Percentiles rank a stretch among this genome's conserved stretches.
These are phyloP conservation scores for Penaeus chinensis DNA, from an alignment of 1,140 invertebrate species.

Conservation along the genomic window DNA sequence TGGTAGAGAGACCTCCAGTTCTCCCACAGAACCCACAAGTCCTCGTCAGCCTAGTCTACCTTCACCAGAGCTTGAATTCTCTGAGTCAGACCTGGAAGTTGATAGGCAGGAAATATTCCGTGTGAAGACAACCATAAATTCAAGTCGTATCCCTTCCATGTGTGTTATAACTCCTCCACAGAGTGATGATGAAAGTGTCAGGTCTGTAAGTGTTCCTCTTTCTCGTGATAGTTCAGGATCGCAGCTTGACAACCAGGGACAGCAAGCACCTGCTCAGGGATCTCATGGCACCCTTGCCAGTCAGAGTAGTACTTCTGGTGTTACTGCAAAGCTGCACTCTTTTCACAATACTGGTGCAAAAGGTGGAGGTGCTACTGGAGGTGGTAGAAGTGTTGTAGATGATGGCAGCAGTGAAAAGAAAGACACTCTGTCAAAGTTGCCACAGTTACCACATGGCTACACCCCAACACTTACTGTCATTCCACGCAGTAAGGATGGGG, in stretches of 20 bases:
- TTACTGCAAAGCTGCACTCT: conserved; percentile 48
- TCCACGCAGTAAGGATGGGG: conserved; percentile 51
- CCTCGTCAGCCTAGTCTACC: conserved; percentile 64
- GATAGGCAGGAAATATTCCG: conserved; percentile 86
- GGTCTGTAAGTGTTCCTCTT: conserved; percentile 54
- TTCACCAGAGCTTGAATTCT: conserved; percentile 76
- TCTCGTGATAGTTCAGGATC: conserved; percentile 56
- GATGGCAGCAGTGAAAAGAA: conserved; percentile 46
- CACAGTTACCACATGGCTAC: conserved; percentile 41
- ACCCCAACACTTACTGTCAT: conserved; percentile 57
- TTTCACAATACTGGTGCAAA: conserved; percentile 60
- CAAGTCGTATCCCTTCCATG: conserved; percentile 89
- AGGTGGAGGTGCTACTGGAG: conserved; percentile 50
- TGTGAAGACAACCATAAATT: conserved; percentile 87
- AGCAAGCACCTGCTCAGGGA: conserved; percentile 58
- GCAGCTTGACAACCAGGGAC: conserved; percentile 49
- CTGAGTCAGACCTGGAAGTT: conserved; percentile 86
- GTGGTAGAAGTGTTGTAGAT: conserved; percentile 38
- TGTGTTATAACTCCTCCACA: conserved; percentile 90
- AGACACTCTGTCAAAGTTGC: conserved; percentile 36
- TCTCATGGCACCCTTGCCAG: conserved; percentile 41
- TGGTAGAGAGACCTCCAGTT: conserved; percentile 83
- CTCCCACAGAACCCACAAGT: conserved; percentile 80
- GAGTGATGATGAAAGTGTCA: conserved; percentile 78
- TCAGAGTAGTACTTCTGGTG: conserved; percentile 50